Evolutionary conservation across 2,888 invertebrate species (phyloP).

Genomic region (Thereva nobilitata): DNA sequence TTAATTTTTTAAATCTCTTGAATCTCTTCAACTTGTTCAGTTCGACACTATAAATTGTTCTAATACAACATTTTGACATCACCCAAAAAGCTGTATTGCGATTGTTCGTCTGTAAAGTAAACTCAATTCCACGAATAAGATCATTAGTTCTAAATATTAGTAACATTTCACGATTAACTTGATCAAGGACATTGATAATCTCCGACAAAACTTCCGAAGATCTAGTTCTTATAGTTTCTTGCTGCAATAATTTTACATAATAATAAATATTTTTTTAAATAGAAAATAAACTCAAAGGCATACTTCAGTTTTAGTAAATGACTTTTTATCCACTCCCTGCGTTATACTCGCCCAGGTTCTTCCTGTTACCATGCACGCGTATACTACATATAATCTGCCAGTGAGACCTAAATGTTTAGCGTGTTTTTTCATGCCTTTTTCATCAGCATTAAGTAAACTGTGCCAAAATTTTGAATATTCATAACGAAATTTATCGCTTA

Average conservation of each 20-base stretch:
- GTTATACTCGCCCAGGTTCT: slow-evolving; percentile 90
- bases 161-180: slow-evolving; percentile 92
- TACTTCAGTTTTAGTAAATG: slow-evolving; percentile 69
- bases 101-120: slow-evolving; percentile 73
- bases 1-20: slow-evolving; percentile 54
- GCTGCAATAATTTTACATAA: slow-evolving; percentile 60
- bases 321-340: slow-evolving; percentile 70
- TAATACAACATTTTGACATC: slow-evolving; percentile 87
- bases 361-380: slow-evolving; percentile 96
- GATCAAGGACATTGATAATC: slow-evolving; percentile 83
- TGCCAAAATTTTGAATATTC: slow-evolving; percentile 95
- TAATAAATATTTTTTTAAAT: slow-evolving; percentile 10
- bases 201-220: slow-evolving; percentile 77
- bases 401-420: slow-evolving; percentile 80
- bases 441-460: slow-evolving; percentile 82
- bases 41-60: slow-evolving; percentile 71
- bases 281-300: slow-evolving; percentile 42
- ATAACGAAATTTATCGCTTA: slow-evolving; percentile 83
- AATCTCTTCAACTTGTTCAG: slow-evolving; percentile 56
- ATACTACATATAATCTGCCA: slow-evolving; percentile 80
- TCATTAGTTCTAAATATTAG: slow-evolving; percentile 96
- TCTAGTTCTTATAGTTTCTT: slow-evolving; percentile 76
- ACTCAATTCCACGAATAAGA: slow-evolving; percentile 88
- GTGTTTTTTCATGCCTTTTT: slow-evolving; percentile 75
- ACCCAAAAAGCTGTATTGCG: slow-evolving; percentile 84